Percentiles rank a stretch among this genome's conserved stretches.
Conservation (phyloP, 2,113 vertebrate genomes). For the Pyrgilauda ruficollis region DNA sequence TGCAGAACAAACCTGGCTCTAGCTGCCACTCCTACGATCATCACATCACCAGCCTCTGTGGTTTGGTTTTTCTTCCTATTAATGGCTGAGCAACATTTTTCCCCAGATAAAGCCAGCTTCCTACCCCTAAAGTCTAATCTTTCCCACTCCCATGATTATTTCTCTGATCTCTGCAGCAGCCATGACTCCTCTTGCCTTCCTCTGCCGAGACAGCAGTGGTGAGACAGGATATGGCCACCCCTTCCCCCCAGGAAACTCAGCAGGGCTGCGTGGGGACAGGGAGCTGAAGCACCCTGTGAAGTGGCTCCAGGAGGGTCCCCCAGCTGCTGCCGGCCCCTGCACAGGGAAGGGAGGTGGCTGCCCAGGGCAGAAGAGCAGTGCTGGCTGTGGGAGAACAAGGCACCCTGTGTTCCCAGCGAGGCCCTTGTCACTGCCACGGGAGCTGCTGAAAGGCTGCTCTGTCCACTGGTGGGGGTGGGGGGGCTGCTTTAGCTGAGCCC, state of each 20-base stretch:
- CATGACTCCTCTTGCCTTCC: not conserved
- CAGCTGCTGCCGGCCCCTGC: not conserved
- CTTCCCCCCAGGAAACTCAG: not conserved
- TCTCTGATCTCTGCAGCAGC: not conserved
- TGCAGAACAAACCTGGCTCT: not conserved
- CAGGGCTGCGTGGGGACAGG: rapidly evolving
- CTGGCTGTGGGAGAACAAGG: slow-evolving; percentile 13
- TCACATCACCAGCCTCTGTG: not conserved
- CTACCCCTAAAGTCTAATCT: not conserved
- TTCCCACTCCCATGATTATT: not conserved
- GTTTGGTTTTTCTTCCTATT: not conserved
- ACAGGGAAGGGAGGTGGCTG: not conserved
- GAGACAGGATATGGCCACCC: not conserved
- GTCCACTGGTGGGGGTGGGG: not conserved
- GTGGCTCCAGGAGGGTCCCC: not conserved
- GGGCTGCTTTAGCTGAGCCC: not conserved
- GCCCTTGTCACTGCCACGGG: not conserved
- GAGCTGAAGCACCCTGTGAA: not conserved
- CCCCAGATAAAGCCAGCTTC: not conserved
- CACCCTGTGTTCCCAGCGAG: not conserved
- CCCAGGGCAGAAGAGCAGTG: rapidly evolving
- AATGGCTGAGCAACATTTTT: not conserved
- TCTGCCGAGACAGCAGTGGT: not conserved
- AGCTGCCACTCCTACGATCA: not conserved
- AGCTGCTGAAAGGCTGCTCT: slow-evolving; percentile 32